These are phyloP conservation scores for Macrophya annulata DNA, from an alignment of 2,888 invertebrate species.

Conservation along the genomic window DNA sequence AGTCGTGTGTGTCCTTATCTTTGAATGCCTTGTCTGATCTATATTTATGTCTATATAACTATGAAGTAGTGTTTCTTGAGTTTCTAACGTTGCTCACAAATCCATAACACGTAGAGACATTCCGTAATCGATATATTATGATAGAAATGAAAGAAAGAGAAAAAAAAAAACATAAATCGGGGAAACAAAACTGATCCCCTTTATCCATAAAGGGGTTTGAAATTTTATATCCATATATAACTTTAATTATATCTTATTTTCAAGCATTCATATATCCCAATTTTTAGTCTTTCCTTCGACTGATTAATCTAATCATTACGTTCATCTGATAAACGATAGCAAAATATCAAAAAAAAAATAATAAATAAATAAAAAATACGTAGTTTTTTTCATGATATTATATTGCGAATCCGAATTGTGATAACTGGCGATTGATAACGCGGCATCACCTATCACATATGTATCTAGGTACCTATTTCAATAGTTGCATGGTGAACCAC, in stretches of 20 bases:
- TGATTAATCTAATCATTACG: not conserved
- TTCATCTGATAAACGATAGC: not conserved
- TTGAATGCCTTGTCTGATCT: conserved; percentile 17
- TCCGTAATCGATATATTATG: conserved; percentile 16
- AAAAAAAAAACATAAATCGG: not conserved
- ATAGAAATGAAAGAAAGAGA: not conserved
- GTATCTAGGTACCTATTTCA: not conserved
- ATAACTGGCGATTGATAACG: not conserved
- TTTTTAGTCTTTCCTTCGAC: not conserved
- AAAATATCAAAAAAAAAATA: not conserved
- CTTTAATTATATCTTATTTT: not conserved
- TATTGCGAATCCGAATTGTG: not conserved
- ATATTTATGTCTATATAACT: conserved; percentile 16
- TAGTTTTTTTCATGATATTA: not conserved
- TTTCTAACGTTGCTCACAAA: conserved; percentile 75
- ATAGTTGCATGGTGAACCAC: not conserved
- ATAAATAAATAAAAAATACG: too few relatives aligned
- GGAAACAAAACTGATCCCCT: not conserved
- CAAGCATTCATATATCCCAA: not conserved
- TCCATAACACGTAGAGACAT: conserved; percentile 77
- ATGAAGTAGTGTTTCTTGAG: conserved; percentile 28
- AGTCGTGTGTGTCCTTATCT: conserved; percentile 13
- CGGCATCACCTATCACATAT: not conserved
- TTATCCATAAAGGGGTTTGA: not conserved
- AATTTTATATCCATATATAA: not conserved